These are phyloP conservation scores for Meganola albula DNA, from an alignment of 2,888 invertebrate species.

Conservation along the genomic window DNA sequence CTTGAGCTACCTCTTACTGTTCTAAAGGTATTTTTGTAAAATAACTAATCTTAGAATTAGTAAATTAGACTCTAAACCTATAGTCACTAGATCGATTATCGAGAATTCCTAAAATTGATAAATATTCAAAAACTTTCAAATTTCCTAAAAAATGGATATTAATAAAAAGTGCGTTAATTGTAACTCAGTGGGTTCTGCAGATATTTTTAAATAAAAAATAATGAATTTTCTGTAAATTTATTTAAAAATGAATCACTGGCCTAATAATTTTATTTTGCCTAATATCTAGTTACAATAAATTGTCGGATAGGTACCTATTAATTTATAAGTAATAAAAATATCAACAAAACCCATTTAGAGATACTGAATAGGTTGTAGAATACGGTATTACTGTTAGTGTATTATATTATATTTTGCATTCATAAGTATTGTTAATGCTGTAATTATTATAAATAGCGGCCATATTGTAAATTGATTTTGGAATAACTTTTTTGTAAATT, in stretches of 20 bases:
- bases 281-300: too few species aligned
- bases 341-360: slow-evolving; percentile 30
- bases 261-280: too few species aligned
- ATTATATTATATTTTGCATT: slow-evolving; percentile 64
- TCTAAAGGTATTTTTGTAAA: slow-evolving; percentile 70
- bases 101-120: slow-evolving; percentile 45
- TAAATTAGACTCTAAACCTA: slow-evolving; percentile 32
- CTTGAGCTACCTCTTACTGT: slow-evolving; percentile 70
- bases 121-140: slow-evolving; percentile 46
- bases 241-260: too few species aligned
- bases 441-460: slow-evolving; percentile 48
- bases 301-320: too few species aligned
- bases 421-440: slow-evolving; percentile 51
- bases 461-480: slow-evolving; percentile 55
- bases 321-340: too few species aligned
- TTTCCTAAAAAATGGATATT: slow-evolving; percentile 42
- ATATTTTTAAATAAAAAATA: slow-evolving; percentile 8
- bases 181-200: slow-evolving; percentile 14
- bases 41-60: slow-evolving; percentile 51
- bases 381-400: slow-evolving; percentile 35
- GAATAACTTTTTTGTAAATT: slow-evolving; percentile 35
- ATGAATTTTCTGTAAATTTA: too few species aligned
- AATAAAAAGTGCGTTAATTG: slow-evolving; percentile 17
- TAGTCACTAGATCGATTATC: slow-evolving; percentile 42
- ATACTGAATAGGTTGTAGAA: slow-evolving; percentile 53